Evolutionary conservation across 2,797 vertebrate genomes (phyloP).

Genomic region (Notoglanidium macrostoma): DNA sequence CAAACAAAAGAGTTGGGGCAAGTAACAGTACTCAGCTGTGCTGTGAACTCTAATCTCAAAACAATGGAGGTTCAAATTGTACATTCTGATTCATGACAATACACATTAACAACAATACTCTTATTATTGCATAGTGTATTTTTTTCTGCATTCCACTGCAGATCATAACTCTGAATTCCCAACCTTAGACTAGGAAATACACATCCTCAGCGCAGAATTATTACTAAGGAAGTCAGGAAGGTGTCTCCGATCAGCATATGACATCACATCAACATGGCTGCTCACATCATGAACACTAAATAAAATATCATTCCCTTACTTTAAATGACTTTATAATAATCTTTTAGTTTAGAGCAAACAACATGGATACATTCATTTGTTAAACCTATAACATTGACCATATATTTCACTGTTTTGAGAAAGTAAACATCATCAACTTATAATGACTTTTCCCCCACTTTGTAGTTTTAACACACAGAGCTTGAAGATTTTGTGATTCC

Average conservation of each 20-base stretch:
- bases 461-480: not conserved
- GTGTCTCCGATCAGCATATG: not conserved
- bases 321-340: not conserved
- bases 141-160: not conserved
- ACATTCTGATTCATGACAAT: not conserved
- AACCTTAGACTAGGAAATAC: not conserved
- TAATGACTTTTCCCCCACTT: not conserved
- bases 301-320: not conserved
- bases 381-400: not conserved
- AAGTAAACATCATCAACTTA: not conserved
- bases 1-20: not conserved
- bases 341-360: not conserved
- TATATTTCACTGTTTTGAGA: not conserved
- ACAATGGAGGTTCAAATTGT: not conserved
- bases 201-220: not conserved
- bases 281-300: not conserved
- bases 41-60: not conserved
- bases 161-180: not conserved
- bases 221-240: not conserved
- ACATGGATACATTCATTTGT: not conserved
- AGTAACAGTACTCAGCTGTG: no score
- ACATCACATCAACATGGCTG: not conserved
- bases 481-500: not conserved
- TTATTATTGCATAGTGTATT: not conserved
- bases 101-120: not conserved